A percentile compares a stretch with the other conserved stretches of the same genome.
Evolutionary conservation across 2,888 invertebrate species (phyloP).

Genomic region (Linnaemya vulpina): DNA sequence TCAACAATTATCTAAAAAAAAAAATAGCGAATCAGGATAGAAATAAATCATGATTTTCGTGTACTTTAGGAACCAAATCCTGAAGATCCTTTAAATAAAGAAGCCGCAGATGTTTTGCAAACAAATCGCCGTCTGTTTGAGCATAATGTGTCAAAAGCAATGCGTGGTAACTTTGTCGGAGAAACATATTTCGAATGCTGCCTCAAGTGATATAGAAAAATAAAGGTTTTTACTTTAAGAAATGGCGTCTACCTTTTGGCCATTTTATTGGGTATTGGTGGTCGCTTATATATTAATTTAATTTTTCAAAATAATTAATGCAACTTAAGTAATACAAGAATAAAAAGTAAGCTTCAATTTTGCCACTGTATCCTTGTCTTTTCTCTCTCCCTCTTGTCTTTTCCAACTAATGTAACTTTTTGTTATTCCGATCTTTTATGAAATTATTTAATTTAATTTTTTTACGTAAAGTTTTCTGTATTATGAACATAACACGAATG

Average conservation of each 20-base stretch:
- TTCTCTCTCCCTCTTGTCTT: conserved; percentile 2
- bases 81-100: conserved; percentile 99
- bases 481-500: conserved; percentile 36
- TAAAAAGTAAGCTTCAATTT: conserved; percentile 47
- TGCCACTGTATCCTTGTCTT: conserved; percentile 17
- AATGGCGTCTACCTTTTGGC: conserved; percentile 80
- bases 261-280: conserved; percentile 79
- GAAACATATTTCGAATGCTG: conserved; percentile 97
- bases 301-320: conserved; percentile 75
- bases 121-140: conserved; percentile 97
- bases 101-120: conserved; percentile 98
- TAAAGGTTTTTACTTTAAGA: conserved; percentile 82
- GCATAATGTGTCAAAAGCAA: conserved; percentile 97
- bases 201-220: conserved; percentile 90
- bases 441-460: conserved; percentile 23
- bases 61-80: conserved; percentile 96
- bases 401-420: neutral
- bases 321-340: conserved; percentile 56
- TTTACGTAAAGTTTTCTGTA: conserved; percentile 29
- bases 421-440: conserved; percentile 12
- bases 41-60: conserved; percentile 23
- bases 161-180: conserved; percentile 97
- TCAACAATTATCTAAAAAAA: neutral
- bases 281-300: conserved; percentile 82
- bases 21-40: neutral